Percentiles rank a stretch among this genome's conserved stretches.
phyloP scores from a whole-genome alignment of 2,888 invertebrate genomes.

The Mythimna impura region DNA sequence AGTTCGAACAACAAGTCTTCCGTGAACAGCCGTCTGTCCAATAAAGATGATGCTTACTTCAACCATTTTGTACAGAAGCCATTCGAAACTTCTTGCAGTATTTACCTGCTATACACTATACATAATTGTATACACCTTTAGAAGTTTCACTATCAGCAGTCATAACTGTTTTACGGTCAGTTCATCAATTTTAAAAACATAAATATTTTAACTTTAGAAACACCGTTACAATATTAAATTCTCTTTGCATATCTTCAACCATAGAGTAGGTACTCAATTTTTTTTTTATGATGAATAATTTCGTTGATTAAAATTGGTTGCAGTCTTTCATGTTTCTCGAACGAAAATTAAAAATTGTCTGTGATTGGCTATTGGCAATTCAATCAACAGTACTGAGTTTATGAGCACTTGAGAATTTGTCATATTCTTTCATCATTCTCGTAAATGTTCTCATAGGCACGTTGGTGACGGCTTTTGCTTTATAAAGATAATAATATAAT shows the following conservation, averaged over 20 bases:
- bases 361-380: not conserved
- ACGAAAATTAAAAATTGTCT: not conserved
- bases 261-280: not conserved
- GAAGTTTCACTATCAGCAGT: not conserved
- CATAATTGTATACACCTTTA: constrained; percentile 14
- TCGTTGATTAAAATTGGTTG: not conserved
- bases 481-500: no score
- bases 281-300: constrained; percentile 19
- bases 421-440: not conserved
- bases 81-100: constrained; percentile 22
- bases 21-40: no score
- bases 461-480: not conserved
- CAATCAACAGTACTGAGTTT: not conserved
- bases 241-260: not conserved
- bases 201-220: constrained; percentile 11
- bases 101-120: not conserved
- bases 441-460: not conserved
- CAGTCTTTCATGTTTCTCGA: not conserved
- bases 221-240: constrained; percentile 17
- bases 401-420: not conserved
- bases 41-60: not conserved
- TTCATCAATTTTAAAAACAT: constrained; percentile 23
- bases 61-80: not conserved
- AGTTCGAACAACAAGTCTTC: no score
- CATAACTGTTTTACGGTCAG: constrained; percentile 32